These are phyloP conservation scores for Pseudomugil tenellus DNA, from an alignment of 2,797 vertebrate genomes.

Conservation along the genomic window DNA sequence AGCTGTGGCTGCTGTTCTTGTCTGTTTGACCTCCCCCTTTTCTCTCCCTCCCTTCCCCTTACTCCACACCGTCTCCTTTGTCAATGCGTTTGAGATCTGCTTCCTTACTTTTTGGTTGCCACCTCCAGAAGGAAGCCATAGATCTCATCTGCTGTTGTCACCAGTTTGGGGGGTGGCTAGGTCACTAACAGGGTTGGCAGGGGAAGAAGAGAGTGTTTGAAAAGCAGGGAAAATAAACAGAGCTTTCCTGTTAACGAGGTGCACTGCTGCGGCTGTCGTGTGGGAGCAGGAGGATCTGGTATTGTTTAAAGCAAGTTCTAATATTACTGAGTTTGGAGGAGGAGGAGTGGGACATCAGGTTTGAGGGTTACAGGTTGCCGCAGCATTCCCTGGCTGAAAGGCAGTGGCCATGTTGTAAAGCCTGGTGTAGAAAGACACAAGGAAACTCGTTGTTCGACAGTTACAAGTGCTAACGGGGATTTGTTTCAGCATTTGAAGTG, in stretches of 20 bases:
- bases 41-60: conserved; percentile 15
- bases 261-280: conserved; percentile 68
- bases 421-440: conserved; percentile 31
- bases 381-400: conserved; percentile 36
- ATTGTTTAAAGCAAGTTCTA: conserved; percentile 77
- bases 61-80: conserved; percentile 55
- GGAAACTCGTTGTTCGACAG: conserved; percentile 4
- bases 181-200: conserved; percentile 68
- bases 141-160: conserved; percentile 76
- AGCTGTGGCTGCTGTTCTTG: conserved; percentile 59
- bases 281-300: conserved; percentile 75
- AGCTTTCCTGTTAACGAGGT: conserved; percentile 85
- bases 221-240: conserved; percentile 84
- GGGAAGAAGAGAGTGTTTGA: conserved; percentile 80
- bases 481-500: conserved; percentile 8
- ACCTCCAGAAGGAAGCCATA: conserved; percentile 78
- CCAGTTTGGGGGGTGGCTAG: conserved; percentile 12
- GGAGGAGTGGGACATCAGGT: conserved; percentile 33
- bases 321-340: conserved; percentile 54
- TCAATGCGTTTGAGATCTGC: conserved; percentile 67
- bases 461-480: conserved; percentile 8
- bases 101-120: conserved; percentile 60
- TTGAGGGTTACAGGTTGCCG: conserved; percentile 72
- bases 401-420: conserved; percentile 43
- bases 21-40: conserved; percentile 66